Percentiles rank a stretch among this genome's conserved stretches.
These are phyloP conservation scores for Ptychoptera contaminata DNA, from an alignment of 2,888 invertebrate species.

Conservation along the genomic window DNA sequence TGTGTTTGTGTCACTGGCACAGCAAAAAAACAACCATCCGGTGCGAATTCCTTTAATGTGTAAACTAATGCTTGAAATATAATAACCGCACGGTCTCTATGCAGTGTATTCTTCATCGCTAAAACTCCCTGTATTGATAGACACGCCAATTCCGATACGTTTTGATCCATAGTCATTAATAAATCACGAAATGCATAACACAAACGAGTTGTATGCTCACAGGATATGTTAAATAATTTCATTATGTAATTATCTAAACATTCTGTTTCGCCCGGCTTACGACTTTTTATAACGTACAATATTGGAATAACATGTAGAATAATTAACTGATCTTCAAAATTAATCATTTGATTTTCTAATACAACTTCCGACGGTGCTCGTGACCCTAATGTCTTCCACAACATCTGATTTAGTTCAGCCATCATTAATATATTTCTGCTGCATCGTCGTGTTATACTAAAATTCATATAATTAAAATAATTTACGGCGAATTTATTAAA, in stretches of 20 bases:
- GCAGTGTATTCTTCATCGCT: conserved; percentile 35
- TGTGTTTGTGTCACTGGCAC: conserved; percentile 11
- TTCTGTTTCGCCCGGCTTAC: conserved; percentile 21
- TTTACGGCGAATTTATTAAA: conserved; percentile 21
- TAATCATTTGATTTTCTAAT: conserved; percentile 23
- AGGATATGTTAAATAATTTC: conserved; percentile 44
- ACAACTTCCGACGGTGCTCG: conserved; percentile 24
- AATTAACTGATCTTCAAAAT: conserved; percentile 43
- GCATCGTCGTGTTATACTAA: conserved; percentile 23
- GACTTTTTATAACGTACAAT: conserved; percentile 30
- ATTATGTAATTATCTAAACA: conserved; percentile 40
- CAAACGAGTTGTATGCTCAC: conserved; percentile 44
- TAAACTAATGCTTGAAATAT: conserved; percentile 46
- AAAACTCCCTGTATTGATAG: conserved; percentile 27
- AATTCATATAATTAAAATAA: conserved; percentile 29
- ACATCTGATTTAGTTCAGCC: conserved; percentile 27
- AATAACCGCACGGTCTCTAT: conserved; percentile 43
- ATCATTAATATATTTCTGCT: conserved; percentile 25
- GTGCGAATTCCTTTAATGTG: conserved; percentile 38
- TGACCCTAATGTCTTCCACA: conserved; percentile 29
- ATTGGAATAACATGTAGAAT: conserved; percentile 47
- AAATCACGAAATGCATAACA: conserved; percentile 43
- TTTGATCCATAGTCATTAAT: conserved; percentile 13
- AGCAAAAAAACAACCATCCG: conserved; percentile 4
- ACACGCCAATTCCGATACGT: conserved; percentile 22